Percentiles rank a stretch among this genome's conserved stretches.
Conservation (phyloP, 2,888 invertebrate genomes). For the Xestia ashworthii region DNA sequence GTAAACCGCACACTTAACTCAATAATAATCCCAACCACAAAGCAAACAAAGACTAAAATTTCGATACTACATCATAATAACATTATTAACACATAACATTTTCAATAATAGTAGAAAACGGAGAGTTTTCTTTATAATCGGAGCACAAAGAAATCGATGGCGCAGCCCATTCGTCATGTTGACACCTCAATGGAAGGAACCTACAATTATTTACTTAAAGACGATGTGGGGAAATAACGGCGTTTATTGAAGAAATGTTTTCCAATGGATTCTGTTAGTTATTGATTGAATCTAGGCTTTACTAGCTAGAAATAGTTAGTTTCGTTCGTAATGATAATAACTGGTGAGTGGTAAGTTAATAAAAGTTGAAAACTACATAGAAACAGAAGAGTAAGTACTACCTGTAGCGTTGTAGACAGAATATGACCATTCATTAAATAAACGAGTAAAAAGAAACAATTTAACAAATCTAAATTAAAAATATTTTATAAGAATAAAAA, state of each 20-base stretch:
- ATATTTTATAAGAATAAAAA: slow-evolving; percentile 2
- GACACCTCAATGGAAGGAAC: slow-evolving; percentile 75
- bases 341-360: background rate
- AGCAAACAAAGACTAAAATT: slow-evolving; percentile 48
- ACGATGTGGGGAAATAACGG: slow-evolving; percentile 49
- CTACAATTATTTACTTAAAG: slow-evolving; percentile 77
- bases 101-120: slow-evolving; percentile 60
- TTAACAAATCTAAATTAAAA: slow-evolving; percentile 23
- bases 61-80: slow-evolving; percentile 59
- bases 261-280: slow-evolving; percentile 6
- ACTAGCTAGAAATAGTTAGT: background rate
- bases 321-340: background rate
- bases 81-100: slow-evolving; percentile 52
- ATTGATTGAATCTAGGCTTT: slow-evolving; percentile 1
- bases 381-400: background rate
- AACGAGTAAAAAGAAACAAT: background rate
- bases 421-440: background rate
- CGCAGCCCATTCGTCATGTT: slow-evolving; percentile 76
- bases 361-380: background rate
- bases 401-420: background rate
- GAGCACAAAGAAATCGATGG: slow-evolving; percentile 58
- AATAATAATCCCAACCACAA: slow-evolving; percentile 33
- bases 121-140: slow-evolving; percentile 62
- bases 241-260: slow-evolving; percentile 43
- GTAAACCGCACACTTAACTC: slow-evolving; percentile 13